Conservation (phyloP, 2,113 vertebrate genomes). For the Phylloscopus whistleri region DNA sequence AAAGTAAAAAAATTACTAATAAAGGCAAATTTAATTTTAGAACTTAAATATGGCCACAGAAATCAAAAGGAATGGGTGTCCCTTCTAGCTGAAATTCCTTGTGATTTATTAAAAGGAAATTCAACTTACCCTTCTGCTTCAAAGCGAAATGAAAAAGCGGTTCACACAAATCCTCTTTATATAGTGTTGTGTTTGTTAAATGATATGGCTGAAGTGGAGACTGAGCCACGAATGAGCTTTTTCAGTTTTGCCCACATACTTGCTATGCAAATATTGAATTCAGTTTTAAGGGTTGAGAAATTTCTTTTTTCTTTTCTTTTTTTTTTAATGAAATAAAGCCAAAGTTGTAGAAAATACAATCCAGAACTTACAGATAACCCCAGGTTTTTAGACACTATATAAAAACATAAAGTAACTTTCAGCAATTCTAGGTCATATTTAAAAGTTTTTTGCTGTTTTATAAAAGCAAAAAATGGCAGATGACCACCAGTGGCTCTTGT, state of each 20-base stretch:
- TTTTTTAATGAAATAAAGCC: neutral
- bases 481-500: neutral
- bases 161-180: constrained; percentile 1
- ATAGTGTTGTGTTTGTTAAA: neutral
- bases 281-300: neutral
- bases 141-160: neutral
- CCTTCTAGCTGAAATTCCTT: neutral
- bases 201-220: neutral
- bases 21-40: neutral
- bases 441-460: neutral
- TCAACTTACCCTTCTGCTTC: constrained; percentile 43
- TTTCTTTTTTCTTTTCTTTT: neutral
- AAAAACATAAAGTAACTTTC: neutral
- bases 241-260: neutral
- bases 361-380: neutral
- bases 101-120: constrained; percentile 24
- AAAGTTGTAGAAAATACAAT: neutral
- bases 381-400: neutral
- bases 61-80: neutral
- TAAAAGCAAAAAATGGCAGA: neutral
- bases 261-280: neutral
- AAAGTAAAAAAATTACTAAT: neutral
- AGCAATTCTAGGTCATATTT: neutral
- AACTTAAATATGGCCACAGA: neutral
- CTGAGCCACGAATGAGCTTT: neutral